Conservation (phyloP, 30 jellyfish, hydroid and myxozoan genomes). For the Aurelia sp. region DNA sequence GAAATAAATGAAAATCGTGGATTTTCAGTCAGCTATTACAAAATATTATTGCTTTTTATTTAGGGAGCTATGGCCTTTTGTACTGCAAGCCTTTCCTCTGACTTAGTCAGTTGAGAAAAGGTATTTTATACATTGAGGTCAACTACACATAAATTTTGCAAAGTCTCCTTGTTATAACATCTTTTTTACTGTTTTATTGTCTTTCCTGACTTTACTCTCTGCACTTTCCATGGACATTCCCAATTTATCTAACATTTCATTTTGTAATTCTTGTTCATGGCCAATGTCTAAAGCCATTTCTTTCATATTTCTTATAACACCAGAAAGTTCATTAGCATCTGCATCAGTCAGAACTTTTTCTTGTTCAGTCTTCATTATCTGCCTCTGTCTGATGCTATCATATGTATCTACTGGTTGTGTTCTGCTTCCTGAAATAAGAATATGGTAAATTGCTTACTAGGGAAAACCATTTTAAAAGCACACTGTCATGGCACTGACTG, state of each 20-base stretch:
- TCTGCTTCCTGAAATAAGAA: neutral
- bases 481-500: no score
- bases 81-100: no score
- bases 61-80: no score
- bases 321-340: slow-evolving; percentile 75
- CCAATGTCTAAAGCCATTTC: slow-evolving; percentile 79
- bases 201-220: slow-evolving; percentile 56
- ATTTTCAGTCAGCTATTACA: no score
- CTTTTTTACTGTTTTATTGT: slow-evolving; percentile 60
- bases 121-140: no score
- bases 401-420: neutral
- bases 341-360: slow-evolving; percentile 45
- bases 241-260: slow-evolving; percentile 75
- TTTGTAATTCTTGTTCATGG: slow-evolving; percentile 82
- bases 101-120: no score
- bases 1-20: no score
- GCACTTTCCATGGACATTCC: slow-evolving; percentile 70
- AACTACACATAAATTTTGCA: no score
- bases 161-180: slow-evolving; percentile 33
- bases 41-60: no score
- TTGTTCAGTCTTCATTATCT: neutral
- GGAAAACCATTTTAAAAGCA: no score
- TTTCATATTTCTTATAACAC: slow-evolving; percentile 74
- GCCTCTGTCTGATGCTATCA: slow-evolving; percentile 1
- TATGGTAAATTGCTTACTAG: no score